These are phyloP conservation scores for Rhinogobio ventralis DNA, from an alignment of 2,797 vertebrate species.

Conservation along the genomic window DNA sequence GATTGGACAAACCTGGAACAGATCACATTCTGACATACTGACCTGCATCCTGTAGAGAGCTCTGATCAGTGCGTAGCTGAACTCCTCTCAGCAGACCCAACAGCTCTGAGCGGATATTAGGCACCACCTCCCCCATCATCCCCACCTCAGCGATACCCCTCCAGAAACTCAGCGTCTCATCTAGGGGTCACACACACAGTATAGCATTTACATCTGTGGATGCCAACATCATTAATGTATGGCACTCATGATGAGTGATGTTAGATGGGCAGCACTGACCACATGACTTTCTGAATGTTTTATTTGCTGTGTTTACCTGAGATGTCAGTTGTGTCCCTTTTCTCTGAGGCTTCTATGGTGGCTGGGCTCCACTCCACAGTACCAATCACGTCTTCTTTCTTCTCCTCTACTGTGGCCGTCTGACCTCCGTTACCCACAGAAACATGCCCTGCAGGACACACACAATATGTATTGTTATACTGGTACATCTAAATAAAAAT, in stretches of 20 bases:
- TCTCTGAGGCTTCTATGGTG: conserved; percentile 83
- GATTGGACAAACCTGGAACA: background rate
- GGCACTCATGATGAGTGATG: background rate
- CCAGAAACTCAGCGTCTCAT: conserved; percentile 97
- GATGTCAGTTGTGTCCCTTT: conserved; percentile 89
- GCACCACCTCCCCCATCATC: conserved; percentile 95
- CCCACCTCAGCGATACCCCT: conserved; percentile 98
- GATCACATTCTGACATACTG: conserved; percentile 45
- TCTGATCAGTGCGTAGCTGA: conserved; percentile 84
- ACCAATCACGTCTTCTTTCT: conserved; percentile 74
- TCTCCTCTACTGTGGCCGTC: conserved; percentile 82
- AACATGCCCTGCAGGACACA: conserved; percentile 66
- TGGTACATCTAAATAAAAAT: background rate
- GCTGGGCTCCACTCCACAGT: conserved; percentile 86
- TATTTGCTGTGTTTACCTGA: conserved; percentile 69
- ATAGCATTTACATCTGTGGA: background rate
- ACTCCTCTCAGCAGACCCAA: conserved; percentile 90
- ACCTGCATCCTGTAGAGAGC: conserved; percentile 91
- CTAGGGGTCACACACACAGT: conserved; percentile 68
- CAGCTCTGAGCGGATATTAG: conserved; percentile 94
- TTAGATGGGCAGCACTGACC: background rate
- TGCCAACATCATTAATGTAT: background rate
- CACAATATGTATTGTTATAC: background rate
- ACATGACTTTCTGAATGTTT: conserved; percentile 18
- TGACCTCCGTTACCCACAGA: conserved; percentile 83